Base-by-base conservation (phyloP, 2,113 vertebrate species). In the Gobiocypris rarus region DNA sequence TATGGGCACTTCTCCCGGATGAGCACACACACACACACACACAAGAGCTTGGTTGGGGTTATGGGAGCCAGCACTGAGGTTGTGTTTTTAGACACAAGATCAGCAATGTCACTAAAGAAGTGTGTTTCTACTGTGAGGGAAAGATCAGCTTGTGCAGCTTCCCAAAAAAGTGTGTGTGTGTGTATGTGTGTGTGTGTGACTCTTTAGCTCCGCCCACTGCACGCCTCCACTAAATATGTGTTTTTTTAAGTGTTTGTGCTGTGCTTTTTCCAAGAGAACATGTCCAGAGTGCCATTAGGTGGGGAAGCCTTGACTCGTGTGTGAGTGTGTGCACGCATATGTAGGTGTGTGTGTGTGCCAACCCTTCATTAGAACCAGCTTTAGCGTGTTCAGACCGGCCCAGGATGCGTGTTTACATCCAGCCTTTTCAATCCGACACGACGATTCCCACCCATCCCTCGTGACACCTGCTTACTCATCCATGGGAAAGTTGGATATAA, bases 351-450 rank as follows among this genome's bases (percentile, higher is more conserved):
- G 89, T 82, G 88, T 89, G 70, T 74, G 82, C 74, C 83, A 74
- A 63, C 56, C 82, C 48, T 76, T 45, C 74, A 85, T 92, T 90
- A 90, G 89, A 75, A 81, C 86, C 84, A 81, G 83, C 87, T 82
- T 63, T 82, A 83, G 91, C 94, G 61, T 94, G 94, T 94, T 63
- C 13, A 85, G 88, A 94, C 94, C 92, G 86, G 94, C 91, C 91
- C 86, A 0, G 85, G 54, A 80, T 88, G 90, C 89, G 81, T 93
- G 93, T 94, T 95, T 95, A 93, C 91, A 93, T 93, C 87, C 85
- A 92, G 75, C 85, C 85, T 91, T 93, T 91, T 91, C 84, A 91
- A 82, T 87, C 59, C 28, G 83, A 83, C 84, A 38, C 48, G 48
- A 81, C 67, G 0, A 63, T 90, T 92, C 93, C 91, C 91, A 93